Evolutionary conservation across 2,888 invertebrate species (phyloP).

Genomic region (Cephus rjabovi): DNA sequence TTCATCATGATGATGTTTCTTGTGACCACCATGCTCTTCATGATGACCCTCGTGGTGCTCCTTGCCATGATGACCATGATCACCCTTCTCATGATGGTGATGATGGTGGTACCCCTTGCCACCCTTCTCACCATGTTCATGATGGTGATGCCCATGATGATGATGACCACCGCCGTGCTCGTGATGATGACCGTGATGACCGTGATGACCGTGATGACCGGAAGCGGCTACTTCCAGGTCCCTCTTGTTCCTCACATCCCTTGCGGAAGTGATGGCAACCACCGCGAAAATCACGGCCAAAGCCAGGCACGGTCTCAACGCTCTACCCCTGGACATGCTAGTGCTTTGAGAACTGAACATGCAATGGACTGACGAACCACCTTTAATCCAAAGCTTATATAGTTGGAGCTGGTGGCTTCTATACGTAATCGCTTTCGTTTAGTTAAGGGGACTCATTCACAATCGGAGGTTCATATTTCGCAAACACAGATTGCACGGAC

Average conservation of each 20-base stretch:
- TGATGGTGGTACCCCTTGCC: conserved; percentile 68
- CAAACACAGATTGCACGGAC: conserved; percentile 36
- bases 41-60: conserved; percentile 83
- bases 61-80: conserved; percentile 82
- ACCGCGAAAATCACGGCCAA: conserved; percentile 42
- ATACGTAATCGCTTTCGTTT: conserved; percentile 62
- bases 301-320: conserved; percentile 45
- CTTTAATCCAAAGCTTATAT: conserved; percentile 56
- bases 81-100: conserved; percentile 71
- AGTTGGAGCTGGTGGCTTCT: conserved; percentile 40
- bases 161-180: conserved; percentile 64
- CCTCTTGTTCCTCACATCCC: conserved; percentile 33
- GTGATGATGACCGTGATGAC: conserved; percentile 46
- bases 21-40: conserved; percentile 82
- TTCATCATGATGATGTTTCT: conserved; percentile 84
- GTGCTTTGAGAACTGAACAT: conserved; percentile 37
- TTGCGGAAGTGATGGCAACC: conserved; percentile 45
- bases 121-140: conserved; percentile 69
- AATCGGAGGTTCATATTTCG: conserved; percentile 47
- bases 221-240: conserved; percentile 51
- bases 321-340: conserved; percentile 43
- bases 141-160: conserved; percentile 67
- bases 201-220: conserved; percentile 36
- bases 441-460: conserved; percentile 40
- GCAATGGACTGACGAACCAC: conserved; percentile 52